Evolutionary conservation across 2,797 vertebrate species (phyloP), one percentile per base, ranked within the genome.

Genomic region (Enteromius thamalakanensis): DNA sequence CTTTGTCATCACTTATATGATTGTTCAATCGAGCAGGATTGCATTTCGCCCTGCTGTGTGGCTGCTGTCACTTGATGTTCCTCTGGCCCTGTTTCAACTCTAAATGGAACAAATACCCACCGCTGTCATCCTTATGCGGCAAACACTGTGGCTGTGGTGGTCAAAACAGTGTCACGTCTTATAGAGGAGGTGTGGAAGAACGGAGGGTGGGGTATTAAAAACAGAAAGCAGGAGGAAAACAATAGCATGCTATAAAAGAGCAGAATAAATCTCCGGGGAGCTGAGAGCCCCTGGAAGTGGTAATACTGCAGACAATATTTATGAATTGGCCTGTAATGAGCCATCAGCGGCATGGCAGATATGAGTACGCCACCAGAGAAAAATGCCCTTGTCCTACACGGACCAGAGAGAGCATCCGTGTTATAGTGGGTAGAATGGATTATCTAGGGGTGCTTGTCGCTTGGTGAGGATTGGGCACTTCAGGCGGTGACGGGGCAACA

Each of bases 1-100:
- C 92, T 93, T 94, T 94, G 93, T 94, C 93, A 93, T 93, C 92
- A 88, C 93, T 92, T 94, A 93, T 92, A 93, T 94, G 94, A 94
- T 94, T 93, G 91, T 91, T 93, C 90, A 93, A 92, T 94, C 90
- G 90, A 92, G 91, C 87, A 90, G 92, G 90, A 93, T 94, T 91
- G 87, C 90, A 88, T 93, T 92, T 91, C 90, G 42, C 69, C 58
- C 84, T 74, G 80, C 89, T 90, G 88, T 87, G 90, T 90, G 89
- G 92, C 32, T 90, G 90, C 90, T 87, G 91, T 92, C 91, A 91
- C 90, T 92, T 91, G 89, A 91, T 91, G 91, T 91, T 92, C 88
- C 90, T 88, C 88, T 92, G 93, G 93, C 92, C 26, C 86, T 12
- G 88, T 90, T 93, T 94, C 92, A 93, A 90, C 90, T 92, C 89